Evolutionary conservation across 2,113 vertebrate species (phyloP).

Genomic region (Lophius piscatorius): DNA sequence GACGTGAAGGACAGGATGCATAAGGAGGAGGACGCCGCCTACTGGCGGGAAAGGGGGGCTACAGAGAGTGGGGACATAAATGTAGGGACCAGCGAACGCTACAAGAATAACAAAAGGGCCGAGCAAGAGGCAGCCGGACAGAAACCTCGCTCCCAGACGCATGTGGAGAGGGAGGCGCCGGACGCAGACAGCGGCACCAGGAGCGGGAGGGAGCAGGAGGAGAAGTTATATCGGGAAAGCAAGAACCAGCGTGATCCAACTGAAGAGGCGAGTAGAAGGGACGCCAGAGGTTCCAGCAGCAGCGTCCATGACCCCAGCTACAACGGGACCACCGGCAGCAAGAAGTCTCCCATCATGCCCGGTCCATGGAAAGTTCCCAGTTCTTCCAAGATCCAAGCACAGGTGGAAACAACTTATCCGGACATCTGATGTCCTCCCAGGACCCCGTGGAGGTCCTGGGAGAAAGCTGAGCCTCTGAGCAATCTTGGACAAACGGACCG

Average conservation of each 20-base stretch:
- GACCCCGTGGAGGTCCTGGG: background rate
- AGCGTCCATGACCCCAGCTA: constrained; percentile 70
- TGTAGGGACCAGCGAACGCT: constrained; percentile 47
- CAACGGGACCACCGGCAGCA: constrained; percentile 73
- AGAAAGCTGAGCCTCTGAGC: constrained; percentile 42
- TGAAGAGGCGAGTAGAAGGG: constrained; percentile 55
- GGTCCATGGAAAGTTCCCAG: constrained; percentile 95
- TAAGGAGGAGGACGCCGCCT: constrained; percentile 65
- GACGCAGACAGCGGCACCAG: constrained; percentile 48
- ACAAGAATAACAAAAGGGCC: constrained; percentile 59
- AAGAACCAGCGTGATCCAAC: constrained; percentile 13
- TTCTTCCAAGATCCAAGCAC: constrained; percentile 80
- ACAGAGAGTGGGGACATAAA: constrained; percentile 46
- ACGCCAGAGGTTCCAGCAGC: constrained; percentile 70
- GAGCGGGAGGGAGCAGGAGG: constrained; percentile 48
- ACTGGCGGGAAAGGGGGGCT: constrained; percentile 60
- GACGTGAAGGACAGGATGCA: constrained; percentile 67
- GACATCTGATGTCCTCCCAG: constrained; percentile 43
- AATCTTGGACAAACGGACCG: constrained; percentile 49
- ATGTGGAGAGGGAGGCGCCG: constrained; percentile 50
- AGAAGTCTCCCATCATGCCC: constrained; percentile 87
- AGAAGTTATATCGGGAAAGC: constrained; percentile 34
- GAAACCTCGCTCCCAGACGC: constrained; percentile 43
- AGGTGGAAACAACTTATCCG: constrained; percentile 57
- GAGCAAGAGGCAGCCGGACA: constrained; percentile 55